Conservation (phyloP, 2,797 vertebrate species). For the Myotis planiceps region DNA sequence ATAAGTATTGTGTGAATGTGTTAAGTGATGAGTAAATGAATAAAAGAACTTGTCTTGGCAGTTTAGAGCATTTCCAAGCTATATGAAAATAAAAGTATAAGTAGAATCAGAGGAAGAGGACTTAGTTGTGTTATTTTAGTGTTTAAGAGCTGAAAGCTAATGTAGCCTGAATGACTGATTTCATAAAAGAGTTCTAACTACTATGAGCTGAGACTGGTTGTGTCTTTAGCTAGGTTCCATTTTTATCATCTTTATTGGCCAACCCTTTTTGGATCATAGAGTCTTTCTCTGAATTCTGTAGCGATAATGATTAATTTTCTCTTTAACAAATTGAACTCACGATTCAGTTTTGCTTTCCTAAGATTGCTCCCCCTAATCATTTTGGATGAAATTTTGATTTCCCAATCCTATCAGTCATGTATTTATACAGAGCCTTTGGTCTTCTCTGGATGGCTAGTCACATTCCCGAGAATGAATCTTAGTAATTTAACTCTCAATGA, state of each 20-base stretch:
- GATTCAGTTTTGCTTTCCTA: background rate
- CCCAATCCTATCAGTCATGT: background rate
- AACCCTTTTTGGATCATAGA: background rate
- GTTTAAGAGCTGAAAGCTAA: background rate
- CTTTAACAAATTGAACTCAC: background rate
- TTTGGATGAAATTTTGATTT: background rate
- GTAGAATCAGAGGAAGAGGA: background rate
- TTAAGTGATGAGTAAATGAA: background rate
- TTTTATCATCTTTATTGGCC: background rate
- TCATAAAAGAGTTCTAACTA: background rate
- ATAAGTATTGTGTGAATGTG: background rate
- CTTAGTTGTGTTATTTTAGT: background rate
- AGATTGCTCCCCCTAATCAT: background rate
- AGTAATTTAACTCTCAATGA: background rate
- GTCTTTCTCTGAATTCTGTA: background rate
- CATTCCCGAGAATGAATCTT: background rate
- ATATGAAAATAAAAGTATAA: background rate
- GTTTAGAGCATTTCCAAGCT: background rate
- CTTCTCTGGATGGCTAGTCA: background rate
- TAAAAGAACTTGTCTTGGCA: background rate
- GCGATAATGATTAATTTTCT: background rate
- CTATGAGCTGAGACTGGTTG: background rate
- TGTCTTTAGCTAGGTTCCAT: background rate
- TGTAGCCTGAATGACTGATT: background rate
- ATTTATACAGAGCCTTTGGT: background rate